Percentiles rank a stretch among this genome's conserved stretches.
Evolutionary conservation across 2,113 vertebrate genomes (phyloP).

Genomic region (Rhinopomastus cyanomelas): DNA sequence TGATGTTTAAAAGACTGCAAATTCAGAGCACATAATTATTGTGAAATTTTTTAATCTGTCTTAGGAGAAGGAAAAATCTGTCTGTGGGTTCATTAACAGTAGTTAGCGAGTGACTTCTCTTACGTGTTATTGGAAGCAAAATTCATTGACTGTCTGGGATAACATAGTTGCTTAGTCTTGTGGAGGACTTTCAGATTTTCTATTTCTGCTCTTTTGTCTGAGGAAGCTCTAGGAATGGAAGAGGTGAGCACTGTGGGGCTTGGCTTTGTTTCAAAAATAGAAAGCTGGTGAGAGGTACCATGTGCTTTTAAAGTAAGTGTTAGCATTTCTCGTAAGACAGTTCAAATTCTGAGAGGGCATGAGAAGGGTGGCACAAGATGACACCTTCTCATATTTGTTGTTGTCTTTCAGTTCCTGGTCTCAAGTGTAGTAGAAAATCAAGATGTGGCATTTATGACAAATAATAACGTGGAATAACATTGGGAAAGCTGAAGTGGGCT

Average conservation of each 20-base stretch:
- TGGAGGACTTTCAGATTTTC: not conserved
- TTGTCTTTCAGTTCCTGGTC: not conserved
- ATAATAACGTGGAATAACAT: not conserved
- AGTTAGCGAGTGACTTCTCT: not conserved
- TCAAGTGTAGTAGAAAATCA: not conserved
- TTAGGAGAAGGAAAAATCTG: not conserved
- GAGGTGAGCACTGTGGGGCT: not conserved
- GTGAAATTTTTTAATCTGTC: not conserved
- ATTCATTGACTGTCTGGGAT: not conserved
- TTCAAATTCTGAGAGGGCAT: not conserved
- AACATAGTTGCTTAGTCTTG: not conserved
- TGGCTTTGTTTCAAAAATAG: not conserved
- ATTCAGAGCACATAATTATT: not conserved
- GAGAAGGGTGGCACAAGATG: not conserved
- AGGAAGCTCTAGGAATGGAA: not conserved
- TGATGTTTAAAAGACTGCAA: not conserved
- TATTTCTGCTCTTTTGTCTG: not conserved
- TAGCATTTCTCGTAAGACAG: not conserved
- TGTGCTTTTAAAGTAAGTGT: not conserved
- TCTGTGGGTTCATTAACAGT: not conserved
- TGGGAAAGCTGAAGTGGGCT: not conserved
- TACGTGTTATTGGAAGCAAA: not conserved
- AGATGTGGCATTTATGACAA: not conserved
- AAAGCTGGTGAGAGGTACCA: not conserved
- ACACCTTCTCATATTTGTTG: not conserved